Evolutionary conservation across 1,140 invertebrate species (phyloP).

Genomic region (Panagrolaimus sp.): DNA sequence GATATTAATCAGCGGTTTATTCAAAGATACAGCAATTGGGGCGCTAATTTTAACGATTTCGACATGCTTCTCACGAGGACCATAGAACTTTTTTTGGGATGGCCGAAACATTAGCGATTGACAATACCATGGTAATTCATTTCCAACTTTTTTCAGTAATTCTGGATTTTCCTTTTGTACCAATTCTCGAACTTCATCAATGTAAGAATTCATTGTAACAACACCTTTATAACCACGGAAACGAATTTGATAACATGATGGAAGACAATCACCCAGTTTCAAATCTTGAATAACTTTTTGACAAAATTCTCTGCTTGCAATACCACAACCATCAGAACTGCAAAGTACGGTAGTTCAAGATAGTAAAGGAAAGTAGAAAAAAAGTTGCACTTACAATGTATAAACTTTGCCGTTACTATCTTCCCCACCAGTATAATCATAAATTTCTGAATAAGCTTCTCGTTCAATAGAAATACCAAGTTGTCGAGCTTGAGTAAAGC

Average conservation of each 20-base stretch:
- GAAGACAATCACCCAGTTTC: not conserved
- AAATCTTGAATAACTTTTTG: not conserved
- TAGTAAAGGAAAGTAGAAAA: not conserved
- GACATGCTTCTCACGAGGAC: conserved; percentile 25
- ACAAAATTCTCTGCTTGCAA: conserved; percentile 35
- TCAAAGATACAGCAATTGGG: conserved; percentile 59
- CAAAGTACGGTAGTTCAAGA: too few species aligned
- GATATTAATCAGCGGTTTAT: conserved; percentile 59
- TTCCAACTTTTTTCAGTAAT: too few species aligned
- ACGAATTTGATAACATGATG: conserved; percentile 14
- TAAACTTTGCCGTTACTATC: conserved; percentile 36
- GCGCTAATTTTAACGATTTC: conserved; percentile 59
- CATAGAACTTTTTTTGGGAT: too few species aligned
- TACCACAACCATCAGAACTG: too few species aligned
- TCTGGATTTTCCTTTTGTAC: too few species aligned
- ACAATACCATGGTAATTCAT: too few species aligned
- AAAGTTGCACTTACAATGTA: conserved; percentile 36
- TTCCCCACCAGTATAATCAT: conserved; percentile 29
- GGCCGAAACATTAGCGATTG: too few species aligned
- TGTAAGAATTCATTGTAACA: conserved; percentile 24
- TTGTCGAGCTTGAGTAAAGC: conserved; percentile 37
- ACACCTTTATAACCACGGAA: conserved; percentile 44
- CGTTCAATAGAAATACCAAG: not conserved
- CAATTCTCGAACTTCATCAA: conserved; percentile 36
- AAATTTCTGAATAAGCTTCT: not conserved